Conservation (phyloP, 1,140 invertebrate genomes). For the Leptopilina boulardi region DNA sequence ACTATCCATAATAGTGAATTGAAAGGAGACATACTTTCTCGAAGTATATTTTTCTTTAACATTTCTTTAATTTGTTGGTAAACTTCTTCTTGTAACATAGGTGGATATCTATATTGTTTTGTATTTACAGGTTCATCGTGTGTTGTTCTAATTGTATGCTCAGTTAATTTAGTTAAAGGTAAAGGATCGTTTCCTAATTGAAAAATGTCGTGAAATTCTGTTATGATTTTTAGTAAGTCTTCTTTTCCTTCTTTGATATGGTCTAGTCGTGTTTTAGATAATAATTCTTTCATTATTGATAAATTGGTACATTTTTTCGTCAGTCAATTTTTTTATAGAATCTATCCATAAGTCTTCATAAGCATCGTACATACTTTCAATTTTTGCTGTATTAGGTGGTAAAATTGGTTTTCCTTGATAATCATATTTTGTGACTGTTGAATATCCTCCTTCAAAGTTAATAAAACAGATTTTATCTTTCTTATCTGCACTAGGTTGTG, state of each 20-base stretch:
- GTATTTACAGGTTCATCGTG: constrained; percentile 38
- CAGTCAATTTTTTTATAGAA: no score
- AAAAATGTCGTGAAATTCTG: constrained; percentile 34
- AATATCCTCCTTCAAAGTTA: constrained; percentile 1
- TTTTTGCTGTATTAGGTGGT: no score
- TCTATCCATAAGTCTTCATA: no score
- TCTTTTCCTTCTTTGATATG: constrained; percentile 9
- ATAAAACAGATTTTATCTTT: not conserved
- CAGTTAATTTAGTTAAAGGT: constrained; percentile 33
- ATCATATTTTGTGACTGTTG: not conserved
- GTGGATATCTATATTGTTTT: constrained; percentile 42
- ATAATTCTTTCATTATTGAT: no score
- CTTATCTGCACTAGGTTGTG: not conserved
- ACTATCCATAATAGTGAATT: no score
- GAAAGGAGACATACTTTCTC: constrained; percentile 33
- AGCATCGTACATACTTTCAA: no score
- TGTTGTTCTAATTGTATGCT: constrained; percentile 38
- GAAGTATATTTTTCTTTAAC: constrained; percentile 37
- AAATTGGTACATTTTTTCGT: no score
- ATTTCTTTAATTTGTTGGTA: constrained; percentile 39
- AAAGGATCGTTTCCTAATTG: not conserved
- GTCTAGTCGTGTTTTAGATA: no score
- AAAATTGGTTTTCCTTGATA: not conserved
- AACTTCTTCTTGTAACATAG: constrained; percentile 38
- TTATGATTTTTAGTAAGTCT: constrained; percentile 33